phyloP scores from a whole-genome alignment of 2,113 vertebrate genomes.

The Cromileptes altivelis region DNA sequence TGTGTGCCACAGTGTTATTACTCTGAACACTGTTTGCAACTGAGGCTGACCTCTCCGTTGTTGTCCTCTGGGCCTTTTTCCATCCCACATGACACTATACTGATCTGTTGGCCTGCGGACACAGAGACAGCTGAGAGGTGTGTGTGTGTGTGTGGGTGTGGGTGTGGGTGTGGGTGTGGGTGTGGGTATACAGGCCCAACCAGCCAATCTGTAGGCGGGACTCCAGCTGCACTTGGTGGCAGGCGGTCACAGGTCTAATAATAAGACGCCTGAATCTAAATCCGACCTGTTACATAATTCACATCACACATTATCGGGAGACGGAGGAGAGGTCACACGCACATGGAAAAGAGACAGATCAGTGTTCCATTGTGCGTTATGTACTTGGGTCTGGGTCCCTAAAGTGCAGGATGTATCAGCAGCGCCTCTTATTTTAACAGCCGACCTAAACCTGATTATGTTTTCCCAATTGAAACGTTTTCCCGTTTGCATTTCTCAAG shows the following conservation, averaged over 20 bases:
- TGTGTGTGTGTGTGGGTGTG: background rate
- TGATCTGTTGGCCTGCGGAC: conserved; percentile 55
- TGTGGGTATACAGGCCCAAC: background rate
- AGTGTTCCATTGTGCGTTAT: conserved; percentile 17
- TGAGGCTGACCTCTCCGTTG: conserved; percentile 47
- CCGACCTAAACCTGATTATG: conserved; percentile 33
- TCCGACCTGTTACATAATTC: conserved; percentile 71
- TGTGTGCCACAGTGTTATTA: conserved; percentile 13
- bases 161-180: conserved; percentile 14
- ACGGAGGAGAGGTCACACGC: conserved; percentile 48
- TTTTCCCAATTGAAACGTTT: conserved; percentile 16
- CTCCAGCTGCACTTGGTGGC: conserved; percentile 68
- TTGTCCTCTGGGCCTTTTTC: conserved; percentile 68
- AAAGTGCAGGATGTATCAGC: conserved; percentile 19
- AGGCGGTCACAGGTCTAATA: conserved; percentile 74
- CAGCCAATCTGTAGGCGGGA: conserved; percentile 55
- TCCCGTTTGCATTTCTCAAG: conserved; percentile 44
- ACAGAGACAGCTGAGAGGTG: conserved; percentile 62
- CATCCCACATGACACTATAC: conserved; percentile 66
- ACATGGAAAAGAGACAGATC: conserved; percentile 22
- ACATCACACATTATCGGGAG: conserved; percentile 50
- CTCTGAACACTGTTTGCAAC: conserved; percentile 27
- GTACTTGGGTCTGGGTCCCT: conserved; percentile 21
- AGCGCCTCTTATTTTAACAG: conserved; percentile 34
- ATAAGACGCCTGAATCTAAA: conserved; percentile 73